Base-by-base conservation (phyloP, 37 sponge, comb jelly and placozoan species). In the Lycopodina hypogea region DNA sequence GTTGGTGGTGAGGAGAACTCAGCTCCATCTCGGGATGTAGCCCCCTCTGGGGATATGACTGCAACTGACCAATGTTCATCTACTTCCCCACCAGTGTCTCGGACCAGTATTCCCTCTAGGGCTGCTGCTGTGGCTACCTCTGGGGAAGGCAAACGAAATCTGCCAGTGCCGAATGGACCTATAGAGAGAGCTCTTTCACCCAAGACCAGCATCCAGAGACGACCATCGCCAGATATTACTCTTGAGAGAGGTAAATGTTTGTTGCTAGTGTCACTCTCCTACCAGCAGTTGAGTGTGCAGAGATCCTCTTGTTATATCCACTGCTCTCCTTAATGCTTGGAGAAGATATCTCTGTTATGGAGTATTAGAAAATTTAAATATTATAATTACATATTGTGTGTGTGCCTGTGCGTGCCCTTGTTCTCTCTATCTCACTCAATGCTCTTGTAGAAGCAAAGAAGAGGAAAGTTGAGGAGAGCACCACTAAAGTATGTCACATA, bases 401-500 rank as follows among this genome's bases (percentile, higher is more conserved):
- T 23, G 6, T 60, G 29, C n/a, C 34, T n/a, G 30, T 34, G 30
- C 37, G 30, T 8, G 37, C 38, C 34, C 34, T 7, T 67, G 34
- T 67, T 34, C 34, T 67, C 21, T 35, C 2, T 23, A 28, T 3
- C 39, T 3, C 36, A 14, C 37, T 21, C 75, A 32, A 56, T 28
- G 36, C 29, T 63, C 29, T 58, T 21, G 18, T 64, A 77, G 85
- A 84, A 7, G 23, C 32, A 41, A 84, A 84, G 40, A 77, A 78
- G 35, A 53, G 85, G 29, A 84, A 84, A 64, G 34, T 84, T 30
- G 85, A 76, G 4, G 85, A 84, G 14, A 60, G 42, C 42, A 41
- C 41, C 30, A 59, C 18, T 56, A 76, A 61, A 50, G 58, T 62
- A 61, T 72, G 80, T 42, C 67, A 30, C 40, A 42, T 17, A 11